Conservation (phyloP, 2,888 invertebrate species). For the Drosophila merina region DNA sequence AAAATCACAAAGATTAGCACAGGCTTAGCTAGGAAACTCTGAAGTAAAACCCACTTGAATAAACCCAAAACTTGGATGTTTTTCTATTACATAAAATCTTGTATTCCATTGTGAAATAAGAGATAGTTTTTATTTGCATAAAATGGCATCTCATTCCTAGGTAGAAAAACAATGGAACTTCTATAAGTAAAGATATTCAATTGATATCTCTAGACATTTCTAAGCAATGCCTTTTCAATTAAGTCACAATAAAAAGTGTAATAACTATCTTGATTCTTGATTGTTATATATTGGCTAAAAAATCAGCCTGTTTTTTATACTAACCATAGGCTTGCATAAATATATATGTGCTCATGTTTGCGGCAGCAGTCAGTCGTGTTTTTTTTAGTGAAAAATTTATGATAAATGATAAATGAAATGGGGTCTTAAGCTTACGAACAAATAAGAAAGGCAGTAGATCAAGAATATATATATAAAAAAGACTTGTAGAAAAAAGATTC, state of each 20-base stretch:
- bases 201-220: too few species aligned
- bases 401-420: background rate
- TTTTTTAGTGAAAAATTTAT: slow-evolving; percentile 14
- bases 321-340: slow-evolving; percentile 83
- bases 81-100: too few species aligned
- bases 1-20: slow-evolving; percentile 19
- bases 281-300: too few species aligned
- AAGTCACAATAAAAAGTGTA: too few species aligned
- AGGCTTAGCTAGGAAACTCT: background rate
- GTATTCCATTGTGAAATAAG: too few species aligned
- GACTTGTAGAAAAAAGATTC: slow-evolving; percentile 18
- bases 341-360: slow-evolving; percentile 83
- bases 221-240: too few species aligned
- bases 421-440: slow-evolving; percentile 13
- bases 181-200: too few species aligned
- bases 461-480: slow-evolving; percentile 10
- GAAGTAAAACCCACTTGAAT: background rate
- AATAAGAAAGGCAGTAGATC: slow-evolving; percentile 31
- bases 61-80: too few species aligned
- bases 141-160: too few species aligned
- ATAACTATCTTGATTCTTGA: too few species aligned
- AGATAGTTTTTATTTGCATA: too few species aligned
- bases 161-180: too few species aligned
- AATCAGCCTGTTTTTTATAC: slow-evolving; percentile 55
- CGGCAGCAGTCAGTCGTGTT: slow-evolving; percentile 79